Base-by-base conservation (phyloP, 2,888 invertebrate genomes). In the Trissolcus japonicus region DNA sequence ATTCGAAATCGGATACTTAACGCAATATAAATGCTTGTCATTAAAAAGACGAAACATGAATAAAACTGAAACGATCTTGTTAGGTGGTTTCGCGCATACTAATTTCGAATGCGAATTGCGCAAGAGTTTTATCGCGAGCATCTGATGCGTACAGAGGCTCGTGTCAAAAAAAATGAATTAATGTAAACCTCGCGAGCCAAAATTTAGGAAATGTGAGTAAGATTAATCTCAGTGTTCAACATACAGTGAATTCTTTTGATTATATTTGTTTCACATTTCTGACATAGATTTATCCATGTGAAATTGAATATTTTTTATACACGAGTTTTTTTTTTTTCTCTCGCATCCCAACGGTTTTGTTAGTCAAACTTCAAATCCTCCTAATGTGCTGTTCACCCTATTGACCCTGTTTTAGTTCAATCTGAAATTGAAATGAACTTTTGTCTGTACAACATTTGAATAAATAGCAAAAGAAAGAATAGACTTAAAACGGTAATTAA, bases 11-110 rank as follows among this genome's bases (percentile, higher is more conserved):
- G 66, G 76, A 76, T 66, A 76, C 71, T 71, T 71, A 71, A 71
- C 71, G 76, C 66, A 76, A 76, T 71, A 76, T 76, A 76, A 76
- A 76, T 76, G 76, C 76, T 76, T 76, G 76, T 76, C 76, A 71
- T 76, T 76, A 71, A 76, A 76, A 55, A 71, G 68, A 59, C 69
- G 68, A 76, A 76, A 65, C 66, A 65, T 76, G 76, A 76, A 76
- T 71, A 76, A 76, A 76, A 71, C 65, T 56, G 75, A 76, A 76
- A 76, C 69, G 65, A 69, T 76, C 75, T 76, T 76, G 75, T 69
- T 76, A 69, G 75, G 68, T 69, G 69, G 75, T 69, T 76, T 63
- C 55, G 55, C 65, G 75, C 69, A 76, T 76, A 76, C 69, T 76
- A 76, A 76, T 76, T 76, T 76, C 56, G 50, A 66, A 71, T 41